Evolutionary conservation across 2,888 invertebrate species (phyloP), one percentile per base, ranked within the genome.

Genomic region (Caenorhabditis sp.): DNA sequence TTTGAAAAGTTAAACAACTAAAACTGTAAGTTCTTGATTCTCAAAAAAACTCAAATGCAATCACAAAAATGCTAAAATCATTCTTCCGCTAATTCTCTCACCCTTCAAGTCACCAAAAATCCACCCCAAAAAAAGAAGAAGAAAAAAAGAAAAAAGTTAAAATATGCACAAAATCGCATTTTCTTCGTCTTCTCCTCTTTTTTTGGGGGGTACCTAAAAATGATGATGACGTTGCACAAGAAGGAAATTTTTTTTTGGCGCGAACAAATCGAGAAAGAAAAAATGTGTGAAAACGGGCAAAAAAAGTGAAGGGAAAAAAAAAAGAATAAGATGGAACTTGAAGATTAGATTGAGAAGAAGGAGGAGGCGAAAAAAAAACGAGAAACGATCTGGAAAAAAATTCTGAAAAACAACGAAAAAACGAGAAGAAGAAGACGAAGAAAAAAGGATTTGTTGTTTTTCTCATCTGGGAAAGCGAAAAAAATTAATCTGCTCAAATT

Each of bases 151-250:
- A 27, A 58, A 43, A 58, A 27, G 50, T 70, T 66, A 63, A 67
- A 70, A 70, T 70, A 70, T 70, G 66, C 70, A 67, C 66, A 70
- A 70, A 70, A 70, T 67, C 70, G 70, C 70, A 70, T 70, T 67
- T 67, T 60, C 61, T 52, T 17, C 27, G 8, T 62, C 27, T 38
- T 53, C 50, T 54, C 25, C 21, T 26, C 50, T 58, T 56, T 52
- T 5, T 50, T 31, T 21, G 26, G 23, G 12, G 38, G n/a, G 17
- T 50, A 52, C 36, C 21, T 36, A 66, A 64, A 20, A 5, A 43
- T 17, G 57, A 65, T 36, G 25, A 57, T 53, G 53, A 53, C 53
- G 53, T 53, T 21, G 20, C 8, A 17, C n/a, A n/a, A n/a, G n/a
- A n/a, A n/a, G n/a, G n/a, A 17, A 2, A 10, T 43, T 43, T 43